A percentile compares a stretch with the other conserved stretches of the same genome.
Evolutionary conservation across 2,888 invertebrate species (phyloP).

Genomic region (Octonoba sinensis): DNA sequence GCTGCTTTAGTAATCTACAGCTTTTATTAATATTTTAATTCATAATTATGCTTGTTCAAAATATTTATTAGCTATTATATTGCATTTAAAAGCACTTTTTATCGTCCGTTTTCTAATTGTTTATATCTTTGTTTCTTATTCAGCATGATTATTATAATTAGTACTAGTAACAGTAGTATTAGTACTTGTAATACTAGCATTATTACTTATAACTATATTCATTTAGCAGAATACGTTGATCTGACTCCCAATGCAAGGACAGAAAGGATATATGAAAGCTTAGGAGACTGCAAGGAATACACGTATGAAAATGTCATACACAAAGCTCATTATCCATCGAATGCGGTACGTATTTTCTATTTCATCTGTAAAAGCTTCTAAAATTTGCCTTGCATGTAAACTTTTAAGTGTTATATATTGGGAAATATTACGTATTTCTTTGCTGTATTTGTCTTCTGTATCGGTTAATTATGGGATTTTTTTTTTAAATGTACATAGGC

Average conservation of each 20-base stretch:
- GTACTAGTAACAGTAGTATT: no score
- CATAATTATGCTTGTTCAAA: no score
- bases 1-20: no score
- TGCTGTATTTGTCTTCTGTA: not conserved
- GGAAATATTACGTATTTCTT: not conserved
- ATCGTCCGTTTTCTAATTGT: no score
- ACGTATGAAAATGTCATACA: slow-evolving; percentile 62
- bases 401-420: not conserved
- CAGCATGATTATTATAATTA: no score
- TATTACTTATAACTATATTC: not conserved
- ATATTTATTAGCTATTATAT: no score
- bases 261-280: slow-evolving; percentile 50
- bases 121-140: no score
- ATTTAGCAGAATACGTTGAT: slow-evolving; percentile 47
- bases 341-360: slow-evolving; percentile 23
- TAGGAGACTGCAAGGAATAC: slow-evolving; percentile 59
- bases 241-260: slow-evolving; percentile 54
- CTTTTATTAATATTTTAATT: no score
- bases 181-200: no score
- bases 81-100: no score
- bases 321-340: slow-evolving; percentile 50
- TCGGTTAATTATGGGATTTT: no score
- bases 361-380: not conserved
- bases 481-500: not conserved
- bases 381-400: not conserved